Conservation (phyloP, 2,888 invertebrate species). For the Electrophaes corylata region DNA sequence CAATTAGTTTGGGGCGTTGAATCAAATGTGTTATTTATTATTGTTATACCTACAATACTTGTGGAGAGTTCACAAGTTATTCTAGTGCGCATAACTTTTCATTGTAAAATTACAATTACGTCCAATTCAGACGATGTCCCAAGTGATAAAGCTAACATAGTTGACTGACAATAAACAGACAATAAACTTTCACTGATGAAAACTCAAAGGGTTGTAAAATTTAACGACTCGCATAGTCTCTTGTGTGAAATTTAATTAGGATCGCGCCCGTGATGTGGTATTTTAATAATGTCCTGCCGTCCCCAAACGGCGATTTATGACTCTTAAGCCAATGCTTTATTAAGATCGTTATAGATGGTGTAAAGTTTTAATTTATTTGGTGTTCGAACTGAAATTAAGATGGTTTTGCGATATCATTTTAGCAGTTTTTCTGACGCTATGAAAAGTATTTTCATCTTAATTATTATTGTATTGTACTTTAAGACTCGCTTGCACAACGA, state of each 20-base stretch:
- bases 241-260: constrained; percentile 79
- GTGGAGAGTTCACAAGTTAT: not conserved
- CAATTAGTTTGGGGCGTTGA: too few relatives aligned
- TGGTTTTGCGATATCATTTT: constrained; percentile 16
- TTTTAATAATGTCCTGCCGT: constrained; percentile 73
- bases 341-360: constrained; percentile 60
- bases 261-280: constrained; percentile 70
- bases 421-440: not conserved
- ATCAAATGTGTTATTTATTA: too few relatives aligned
- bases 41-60: too few relatives aligned
- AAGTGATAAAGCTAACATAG: constrained; percentile 30
- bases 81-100: not conserved
- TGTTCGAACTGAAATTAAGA: constrained; percentile 33
- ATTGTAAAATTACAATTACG: not conserved
- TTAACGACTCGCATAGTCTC: constrained; percentile 65
- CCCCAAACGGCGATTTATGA: constrained; percentile 64
- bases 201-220: constrained; percentile 72
- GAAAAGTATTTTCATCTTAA: not conserved
- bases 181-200: constrained; percentile 63
- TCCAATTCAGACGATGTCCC: constrained; percentile 18
- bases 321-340: constrained; percentile 55
- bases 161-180: constrained; percentile 41
- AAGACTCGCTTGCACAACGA: too few relatives aligned
- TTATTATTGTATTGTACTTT: not conserved
- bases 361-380: constrained; percentile 63